These are phyloP conservation scores for Molorchus minor DNA, from an alignment of 2,888 invertebrate species.

Conservation along the genomic window DNA sequence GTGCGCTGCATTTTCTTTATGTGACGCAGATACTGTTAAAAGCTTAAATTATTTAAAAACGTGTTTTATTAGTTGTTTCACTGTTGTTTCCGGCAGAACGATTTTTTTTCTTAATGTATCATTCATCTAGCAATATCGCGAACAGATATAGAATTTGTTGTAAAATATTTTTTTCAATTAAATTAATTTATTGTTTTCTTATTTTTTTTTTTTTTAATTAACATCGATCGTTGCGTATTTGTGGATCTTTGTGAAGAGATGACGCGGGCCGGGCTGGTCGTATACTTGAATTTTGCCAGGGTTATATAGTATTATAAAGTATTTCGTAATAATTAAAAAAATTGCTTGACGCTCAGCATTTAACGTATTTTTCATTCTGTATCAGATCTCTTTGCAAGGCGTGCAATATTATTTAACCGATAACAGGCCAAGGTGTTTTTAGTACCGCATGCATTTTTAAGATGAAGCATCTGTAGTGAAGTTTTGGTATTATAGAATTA, in stretches of 20 bases:
- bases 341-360: slow-evolving; percentile 42
- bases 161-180: slow-evolving; percentile 36
- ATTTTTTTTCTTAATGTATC: slow-evolving; percentile 43
- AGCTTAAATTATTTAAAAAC: slow-evolving; percentile 7
- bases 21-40: not conserved
- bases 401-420: slow-evolving; percentile 44
- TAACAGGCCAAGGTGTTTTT: slow-evolving; percentile 19
- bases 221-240: slow-evolving; percentile 19
- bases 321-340: slow-evolving; percentile 25
- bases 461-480: too few relatives aligned
- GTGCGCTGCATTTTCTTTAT: not conserved
- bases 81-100: slow-evolving; percentile 32
- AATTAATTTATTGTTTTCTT: slow-evolving; percentile 24
- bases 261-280: not conserved
- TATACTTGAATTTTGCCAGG: slow-evolving; percentile 30
- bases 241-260: slow-evolving; percentile 40
- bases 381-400: slow-evolving; percentile 45
- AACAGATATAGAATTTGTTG: slow-evolving; percentile 32
- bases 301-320: slow-evolving; percentile 42
- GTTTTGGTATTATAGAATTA: too few relatives aligned
- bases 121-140: slow-evolving; percentile 57
- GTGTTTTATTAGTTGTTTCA: slow-evolving; percentile 28
- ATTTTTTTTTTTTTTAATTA: slow-evolving; percentile 33
- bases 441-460: too few relatives aligned
- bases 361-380: slow-evolving; percentile 28